Conservation (phyloP, 2,113 vertebrate species). For the Tupaia chinensis region DNA sequence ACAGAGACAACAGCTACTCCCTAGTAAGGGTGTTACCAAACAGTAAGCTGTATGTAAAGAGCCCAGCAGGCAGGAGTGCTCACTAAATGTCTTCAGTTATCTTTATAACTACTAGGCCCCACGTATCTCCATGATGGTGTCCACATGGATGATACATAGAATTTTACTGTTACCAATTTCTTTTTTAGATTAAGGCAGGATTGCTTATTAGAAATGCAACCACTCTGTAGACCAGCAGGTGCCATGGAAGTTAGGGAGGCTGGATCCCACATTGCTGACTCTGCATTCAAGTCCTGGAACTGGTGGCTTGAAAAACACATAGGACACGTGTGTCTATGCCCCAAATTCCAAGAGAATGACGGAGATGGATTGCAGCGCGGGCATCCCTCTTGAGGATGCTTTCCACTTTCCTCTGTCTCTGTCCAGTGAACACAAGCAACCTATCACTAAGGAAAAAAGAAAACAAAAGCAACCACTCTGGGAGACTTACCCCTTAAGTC, state of each 20-base stretch:
- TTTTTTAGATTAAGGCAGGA: background rate
- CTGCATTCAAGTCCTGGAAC: too few species aligned
- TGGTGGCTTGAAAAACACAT: too few species aligned
- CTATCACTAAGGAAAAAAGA: too few species aligned
- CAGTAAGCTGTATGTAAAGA: background rate
- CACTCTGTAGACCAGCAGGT: too few species aligned
- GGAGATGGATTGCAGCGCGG: too few species aligned
- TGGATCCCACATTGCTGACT: too few species aligned
- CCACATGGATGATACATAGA: background rate
- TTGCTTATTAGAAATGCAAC: background rate
- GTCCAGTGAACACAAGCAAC: too few species aligned
- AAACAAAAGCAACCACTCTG: background rate
- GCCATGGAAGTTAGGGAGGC: too few species aligned
- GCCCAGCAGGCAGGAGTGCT: background rate
- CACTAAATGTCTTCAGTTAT: background rate
- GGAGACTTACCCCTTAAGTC: background rate
- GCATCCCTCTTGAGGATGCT: too few species aligned
- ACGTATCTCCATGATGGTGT: background rate
- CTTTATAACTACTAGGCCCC: background rate
- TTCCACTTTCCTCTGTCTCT: too few species aligned
- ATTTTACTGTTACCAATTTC: background rate
- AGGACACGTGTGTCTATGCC: too few species aligned
- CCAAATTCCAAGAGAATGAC: too few species aligned
- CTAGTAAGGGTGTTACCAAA: background rate
- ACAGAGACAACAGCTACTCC: background rate